These are phyloP conservation scores for Romanogobio albipinnatus DNA, from an alignment of 2,113 vertebrate genomes.

Conservation along the genomic window DNA sequence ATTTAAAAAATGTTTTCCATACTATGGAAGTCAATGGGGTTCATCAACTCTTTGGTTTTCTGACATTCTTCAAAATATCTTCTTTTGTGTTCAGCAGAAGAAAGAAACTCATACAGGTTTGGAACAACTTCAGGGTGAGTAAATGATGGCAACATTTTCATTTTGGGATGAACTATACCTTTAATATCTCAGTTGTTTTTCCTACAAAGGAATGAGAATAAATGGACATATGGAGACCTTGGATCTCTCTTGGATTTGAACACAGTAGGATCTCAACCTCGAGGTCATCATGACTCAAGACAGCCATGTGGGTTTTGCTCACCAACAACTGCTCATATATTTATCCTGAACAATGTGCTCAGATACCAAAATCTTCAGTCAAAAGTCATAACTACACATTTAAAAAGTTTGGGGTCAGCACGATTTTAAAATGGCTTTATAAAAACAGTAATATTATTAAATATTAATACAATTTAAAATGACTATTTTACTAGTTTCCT, in stretches of 20 bases:
- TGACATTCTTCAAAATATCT: too few relatives aligned
- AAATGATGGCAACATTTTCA: too few relatives aligned
- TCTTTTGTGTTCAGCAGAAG: too few relatives aligned
- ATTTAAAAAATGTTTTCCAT: too few relatives aligned
- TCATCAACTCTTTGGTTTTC: too few relatives aligned
- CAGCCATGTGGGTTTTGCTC: neutral
- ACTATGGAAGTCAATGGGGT: too few relatives aligned
- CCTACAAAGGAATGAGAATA: neutral
- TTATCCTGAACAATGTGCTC: neutral
- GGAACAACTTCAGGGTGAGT: too few relatives aligned
- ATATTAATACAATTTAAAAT: neutral
- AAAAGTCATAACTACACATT: neutral
- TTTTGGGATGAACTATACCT: too few relatives aligned
- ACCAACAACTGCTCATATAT: neutral
- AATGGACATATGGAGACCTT: neutral
- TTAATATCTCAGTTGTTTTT: neutral
- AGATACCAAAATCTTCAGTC: neutral
- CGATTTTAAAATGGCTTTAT: too few relatives aligned
- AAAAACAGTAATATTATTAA: neutral
- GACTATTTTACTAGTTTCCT: neutral
- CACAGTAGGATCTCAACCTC: neutral
- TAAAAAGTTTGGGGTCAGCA: too few relatives aligned
- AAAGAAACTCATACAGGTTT: too few relatives aligned
- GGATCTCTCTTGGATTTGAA: too few relatives aligned
- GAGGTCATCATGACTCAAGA: neutral